Conservation (phyloP, 2,888 invertebrate genomes). For the Dasypolia templi region DNA sequence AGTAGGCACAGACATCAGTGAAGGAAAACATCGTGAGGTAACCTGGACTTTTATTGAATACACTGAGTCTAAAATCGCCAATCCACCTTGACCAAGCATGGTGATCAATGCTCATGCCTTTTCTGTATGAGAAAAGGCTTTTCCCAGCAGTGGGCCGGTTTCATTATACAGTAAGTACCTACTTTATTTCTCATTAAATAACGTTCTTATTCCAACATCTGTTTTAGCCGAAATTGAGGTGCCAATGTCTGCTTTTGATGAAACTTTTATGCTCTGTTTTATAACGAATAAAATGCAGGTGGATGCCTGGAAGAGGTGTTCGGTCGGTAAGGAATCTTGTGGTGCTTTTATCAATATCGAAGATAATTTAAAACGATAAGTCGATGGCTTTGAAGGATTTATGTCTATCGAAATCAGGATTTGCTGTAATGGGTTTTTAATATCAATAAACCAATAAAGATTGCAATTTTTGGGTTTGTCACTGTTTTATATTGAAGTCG, state of each 20-base stretch:
- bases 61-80: background rate
- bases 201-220: constrained; percentile 37
- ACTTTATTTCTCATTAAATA: constrained; percentile 19
- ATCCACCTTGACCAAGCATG: background rate
- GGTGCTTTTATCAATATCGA: constrained; percentile 56
- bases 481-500: constrained; percentile 4
- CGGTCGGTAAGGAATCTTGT: constrained; percentile 34
- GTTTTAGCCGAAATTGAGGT: constrained; percentile 52
- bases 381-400: constrained; percentile 49
- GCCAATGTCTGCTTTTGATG: constrained; percentile 66
- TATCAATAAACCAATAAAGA: constrained; percentile 38
- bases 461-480: constrained; percentile 13
- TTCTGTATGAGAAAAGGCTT: background rate
- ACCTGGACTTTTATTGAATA: background rate
- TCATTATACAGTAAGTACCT: background rate
- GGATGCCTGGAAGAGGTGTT: constrained; percentile 38
- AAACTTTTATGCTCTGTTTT: constrained; percentile 69
- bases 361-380: constrained; percentile 51
- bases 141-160: background rate
- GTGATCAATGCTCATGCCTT: background rate
- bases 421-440: constrained; percentile 43
- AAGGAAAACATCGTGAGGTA: background rate
- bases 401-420: constrained; percentile 46
- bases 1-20: background rate
- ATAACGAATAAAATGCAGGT: constrained; percentile 64